A percentile compares a stretch with the other conserved stretches of the same genome.
phyloP scores from a whole-genome alignment of 2,797 vertebrate species.

The Anguilla megastoma region DNA sequence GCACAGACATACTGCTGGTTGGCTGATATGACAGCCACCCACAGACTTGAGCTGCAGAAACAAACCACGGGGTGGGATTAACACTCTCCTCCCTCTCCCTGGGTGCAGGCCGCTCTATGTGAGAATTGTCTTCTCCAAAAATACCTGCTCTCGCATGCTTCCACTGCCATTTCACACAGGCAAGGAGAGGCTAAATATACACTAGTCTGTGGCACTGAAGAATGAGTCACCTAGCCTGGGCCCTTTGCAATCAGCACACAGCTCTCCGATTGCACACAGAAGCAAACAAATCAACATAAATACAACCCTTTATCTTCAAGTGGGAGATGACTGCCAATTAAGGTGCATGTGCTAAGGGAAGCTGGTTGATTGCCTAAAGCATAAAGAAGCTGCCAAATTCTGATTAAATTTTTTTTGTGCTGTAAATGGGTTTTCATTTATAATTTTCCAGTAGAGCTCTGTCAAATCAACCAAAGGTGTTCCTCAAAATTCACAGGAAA shows the following conservation, averaged over 20 bases:
- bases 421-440: not conserved
- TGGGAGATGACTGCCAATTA: constrained; percentile 37
- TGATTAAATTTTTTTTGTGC: not conserved
- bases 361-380: not conserved
- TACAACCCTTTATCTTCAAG: constrained; percentile 18
- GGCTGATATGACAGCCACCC: not conserved
- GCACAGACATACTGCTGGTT: not conserved
- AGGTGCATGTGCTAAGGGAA: not conserved
- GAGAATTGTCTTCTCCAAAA: constrained; percentile 8
- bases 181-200: constrained; percentile 15
- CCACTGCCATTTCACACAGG: not conserved
- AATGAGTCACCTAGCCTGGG: constrained; percentile 22
- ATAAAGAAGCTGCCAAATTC: not conserved
- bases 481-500: not conserved
- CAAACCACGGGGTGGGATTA: not conserved
- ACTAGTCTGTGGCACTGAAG: not conserved
- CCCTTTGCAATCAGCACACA: constrained; percentile 36
- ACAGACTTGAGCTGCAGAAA: not conserved
- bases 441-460: not conserved
- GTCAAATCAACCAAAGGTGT: not conserved
- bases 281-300: constrained; percentile 44
- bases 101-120: not conserved
- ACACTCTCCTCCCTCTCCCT: not conserved
- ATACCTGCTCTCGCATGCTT: not conserved
- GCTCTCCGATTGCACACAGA: constrained; percentile 27